Evolutionary conservation across 2,888 invertebrate species (phyloP).

Genomic region (Panzeria rudis): DNA sequence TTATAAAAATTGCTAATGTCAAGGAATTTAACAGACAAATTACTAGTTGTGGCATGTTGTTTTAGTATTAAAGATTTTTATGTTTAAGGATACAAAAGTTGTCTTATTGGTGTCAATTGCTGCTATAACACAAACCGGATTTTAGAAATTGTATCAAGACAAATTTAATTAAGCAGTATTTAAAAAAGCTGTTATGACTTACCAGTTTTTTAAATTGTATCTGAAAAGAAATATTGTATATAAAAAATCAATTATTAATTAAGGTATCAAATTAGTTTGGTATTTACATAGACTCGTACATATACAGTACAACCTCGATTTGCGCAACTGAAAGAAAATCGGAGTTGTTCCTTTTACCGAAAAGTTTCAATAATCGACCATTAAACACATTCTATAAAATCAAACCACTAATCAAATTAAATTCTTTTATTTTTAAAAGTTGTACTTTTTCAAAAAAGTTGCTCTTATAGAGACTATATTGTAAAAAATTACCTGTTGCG

Average conservation of each 20-base stretch:
- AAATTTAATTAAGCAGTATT: background rate
- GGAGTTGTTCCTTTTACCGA: no score
- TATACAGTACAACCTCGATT: no score
- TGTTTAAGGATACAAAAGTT: constrained; percentile 1
- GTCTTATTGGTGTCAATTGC: constrained; percentile 8
- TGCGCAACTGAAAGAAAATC: no score
- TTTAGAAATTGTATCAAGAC: background rate
- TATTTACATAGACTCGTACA: no score
- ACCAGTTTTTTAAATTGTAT: background rate
- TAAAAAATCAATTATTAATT: background rate
- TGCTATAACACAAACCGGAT: background rate
- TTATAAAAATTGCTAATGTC: background rate
- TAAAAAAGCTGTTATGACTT: background rate
- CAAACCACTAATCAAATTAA: no score
- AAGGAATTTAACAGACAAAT: constrained; percentile 43
- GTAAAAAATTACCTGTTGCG: no score
- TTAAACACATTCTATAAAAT: no score
- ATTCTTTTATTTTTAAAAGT: no score
- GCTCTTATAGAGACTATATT: no score
- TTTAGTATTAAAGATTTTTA: constrained; percentile 3
- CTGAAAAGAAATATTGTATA: background rate
- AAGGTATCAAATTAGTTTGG: no score
- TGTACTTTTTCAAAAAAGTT: no score
- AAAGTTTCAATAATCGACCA: no score
- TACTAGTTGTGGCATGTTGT: constrained; percentile 5